Evolutionary conservation across 2,888 invertebrate genomes (phyloP), one percentile per base, ranked within the genome.

Genomic region (Gymnoscelis rufifasciata): DNA sequence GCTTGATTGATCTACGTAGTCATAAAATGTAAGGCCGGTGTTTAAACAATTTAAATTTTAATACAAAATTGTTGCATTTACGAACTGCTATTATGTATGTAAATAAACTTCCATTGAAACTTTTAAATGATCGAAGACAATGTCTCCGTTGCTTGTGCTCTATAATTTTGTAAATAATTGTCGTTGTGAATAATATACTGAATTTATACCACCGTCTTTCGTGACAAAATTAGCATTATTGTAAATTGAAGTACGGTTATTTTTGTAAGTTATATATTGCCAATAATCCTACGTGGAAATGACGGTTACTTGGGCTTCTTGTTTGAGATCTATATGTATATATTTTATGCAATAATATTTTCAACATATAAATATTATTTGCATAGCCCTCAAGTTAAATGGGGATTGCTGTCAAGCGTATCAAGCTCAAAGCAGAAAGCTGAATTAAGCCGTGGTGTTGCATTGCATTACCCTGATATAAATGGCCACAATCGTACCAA

Each of bases 401-500:
- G n/a, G n/a, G n/a, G n/a, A n/a, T n/a, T n/a, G n/a, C n/a, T n/a
- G n/a, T n/a, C n/a, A 58, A 63, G 57, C 55, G 27, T 57, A 54
- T 58, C 63, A 59, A 68, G 60, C 61, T 56, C 57, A 53, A 54
- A 60, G 62, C 64, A 66, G 65, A 69, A 64, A 65, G 60, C 57
- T 63, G 68, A 68, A 71, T 72, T 74, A 76, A 75, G 72, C 71
- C 70, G 65, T 65, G 36, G 56, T 39, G 40, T 43, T 61, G 60
- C 54, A 56, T 51, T 51, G 60, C 40, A 60, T 66, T 70, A 74
- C 76, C 78, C 72, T 78, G 65, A 74, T 71, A 74, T 74, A 81
- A 82, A 83, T 79, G 80, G 72, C 75, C 71, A 76, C 78, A 78
- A 77, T 78, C 76, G 75, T 71, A 74, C 83, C 83, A 80, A 87